Conservation (phyloP, 2,797 vertebrate species). For the Clarias laeviceps region DNA sequence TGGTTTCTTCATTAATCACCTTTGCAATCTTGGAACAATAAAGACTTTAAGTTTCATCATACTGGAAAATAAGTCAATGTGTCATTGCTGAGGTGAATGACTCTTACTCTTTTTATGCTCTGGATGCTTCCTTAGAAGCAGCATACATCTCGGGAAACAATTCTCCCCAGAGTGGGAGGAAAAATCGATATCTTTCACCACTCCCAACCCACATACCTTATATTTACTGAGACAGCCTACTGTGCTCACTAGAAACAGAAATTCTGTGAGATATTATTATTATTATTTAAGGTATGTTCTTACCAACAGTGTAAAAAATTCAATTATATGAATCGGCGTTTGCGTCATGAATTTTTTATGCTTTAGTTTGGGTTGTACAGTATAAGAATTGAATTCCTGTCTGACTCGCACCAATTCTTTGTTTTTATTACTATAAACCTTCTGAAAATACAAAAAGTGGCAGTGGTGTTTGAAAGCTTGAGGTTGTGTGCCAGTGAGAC, state of each 20-base stretch:
- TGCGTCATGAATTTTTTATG: neutral
- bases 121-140: conserved; percentile 16
- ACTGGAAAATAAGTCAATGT: conserved; percentile 27
- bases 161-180: conserved; percentile 40
- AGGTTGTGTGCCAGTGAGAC: neutral
- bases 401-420: neutral
- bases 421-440: neutral
- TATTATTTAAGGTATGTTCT: conserved; percentile 7
- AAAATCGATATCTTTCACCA: conserved; percentile 47
- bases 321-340: neutral
- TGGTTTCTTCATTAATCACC: neutral
- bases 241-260: conserved; percentile 14
- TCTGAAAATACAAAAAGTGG: neutral
- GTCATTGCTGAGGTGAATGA: conserved; percentile 9
- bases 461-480: neutral
- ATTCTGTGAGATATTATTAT: neutral
- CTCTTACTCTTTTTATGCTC: conserved; percentile 9
- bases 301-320: neutral
- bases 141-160: conserved; percentile 18
- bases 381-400: conserved; percentile 1
- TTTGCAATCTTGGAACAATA: neutral
- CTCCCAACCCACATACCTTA: conserved; percentile 49
- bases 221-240: conserved; percentile 22
- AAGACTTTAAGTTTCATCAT: conserved; percentile 18
- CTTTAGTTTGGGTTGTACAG: neutral